phyloP scores from a whole-genome alignment of 2,888 invertebrate genomes.

The Abscondita cerata region DNA sequence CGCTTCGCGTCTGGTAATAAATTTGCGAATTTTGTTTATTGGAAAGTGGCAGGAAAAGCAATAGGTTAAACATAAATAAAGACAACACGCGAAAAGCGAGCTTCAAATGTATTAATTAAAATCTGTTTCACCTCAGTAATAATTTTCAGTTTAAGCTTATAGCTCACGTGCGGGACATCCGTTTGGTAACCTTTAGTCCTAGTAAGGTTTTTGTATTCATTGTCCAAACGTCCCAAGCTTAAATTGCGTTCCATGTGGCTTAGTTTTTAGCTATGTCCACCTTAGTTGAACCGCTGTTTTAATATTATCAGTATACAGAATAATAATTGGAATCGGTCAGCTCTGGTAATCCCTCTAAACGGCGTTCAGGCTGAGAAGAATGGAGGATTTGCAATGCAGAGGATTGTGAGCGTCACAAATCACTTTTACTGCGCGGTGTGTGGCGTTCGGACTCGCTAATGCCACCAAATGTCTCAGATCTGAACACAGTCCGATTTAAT shows the following conservation, averaged over 20 bases:
- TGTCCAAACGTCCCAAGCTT: constrained; percentile 41
- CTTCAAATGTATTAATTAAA: constrained; percentile 32
- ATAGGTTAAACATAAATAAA: constrained; percentile 26
- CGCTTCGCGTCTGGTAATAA: too few species aligned
- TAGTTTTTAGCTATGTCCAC: constrained; percentile 45
- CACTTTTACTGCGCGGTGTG: constrained; percentile 57
- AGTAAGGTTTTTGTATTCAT: constrained; percentile 37
- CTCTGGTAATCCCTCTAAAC: constrained; percentile 47
- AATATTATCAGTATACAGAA: constrained; percentile 54
- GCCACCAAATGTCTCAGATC: constrained; percentile 49
- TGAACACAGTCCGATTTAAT: constrained; percentile 39
- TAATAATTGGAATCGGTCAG: constrained; percentile 56
- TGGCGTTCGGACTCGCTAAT: constrained; percentile 44
- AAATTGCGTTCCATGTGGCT: constrained; percentile 41
- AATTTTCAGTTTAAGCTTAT: constrained; percentile 40
- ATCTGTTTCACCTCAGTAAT: constrained; percentile 35
- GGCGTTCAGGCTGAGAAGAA: constrained; percentile 51
- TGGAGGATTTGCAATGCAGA: constrained; percentile 60
- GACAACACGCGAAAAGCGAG: constrained; percentile 13
- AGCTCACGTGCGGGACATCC: constrained; percentile 38
- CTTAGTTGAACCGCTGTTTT: constrained; percentile 51
- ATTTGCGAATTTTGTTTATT: constrained; percentile 7
- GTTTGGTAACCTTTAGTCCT: constrained; percentile 36
- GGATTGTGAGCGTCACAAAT: constrained; percentile 59
- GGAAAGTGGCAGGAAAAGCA: constrained; percentile 2